Evolutionary conservation across 2,888 invertebrate species (phyloP), one percentile per base, ranked within the genome.

Genomic region (Drosophila mercatorum): DNA sequence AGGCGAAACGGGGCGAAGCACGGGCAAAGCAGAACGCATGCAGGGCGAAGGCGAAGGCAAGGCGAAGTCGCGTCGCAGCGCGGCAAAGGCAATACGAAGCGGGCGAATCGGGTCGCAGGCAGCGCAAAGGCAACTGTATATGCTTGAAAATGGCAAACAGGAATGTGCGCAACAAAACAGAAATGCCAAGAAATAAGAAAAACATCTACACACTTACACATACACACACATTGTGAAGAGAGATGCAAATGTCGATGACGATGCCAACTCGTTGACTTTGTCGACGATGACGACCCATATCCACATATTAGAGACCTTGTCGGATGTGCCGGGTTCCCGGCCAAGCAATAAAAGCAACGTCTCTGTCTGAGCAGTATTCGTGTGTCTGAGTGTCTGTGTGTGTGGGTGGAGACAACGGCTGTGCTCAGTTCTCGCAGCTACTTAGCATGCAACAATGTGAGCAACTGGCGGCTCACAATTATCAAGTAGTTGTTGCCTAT

Each of bases 181-280:
- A 80, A 77, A 62, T 60, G 78, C 81, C 71, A 78, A 80, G 79
- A 80, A 80, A 79, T 68, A 79, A 79, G 79, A 79, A 67, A 75
- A 71, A 63, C 52, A 75, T 43, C 72, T 55, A 56, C 46, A 56
- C 34, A 69, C 52, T 43, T 38, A 62, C 51, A 60, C 51, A 47
- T 34, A 49, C 40, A 57, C 22, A 34, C 59, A 38, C 22, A 49
- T n/a, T 46, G 26, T 44, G 22, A 26, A 22, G 40, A 40, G 47
- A 80, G 78, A 78, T 78, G 78, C 76, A 78, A 78, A 78, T 79
- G 79, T 73, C 65, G 79, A 44, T 59, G 78, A 58, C 69, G 69
- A 55, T 55, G 75, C 58, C 78, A 76, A 80, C 80, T 80, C 78
- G 77, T 75, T 78, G 79, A 65, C 77, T 73, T 68, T 68, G 78